A percentile compares a stretch with the other conserved stretches of the same genome.
These are phyloP conservation scores for Nebria brevicollis DNA, from an alignment of 2,888 invertebrate species.

Conservation along the genomic window DNA sequence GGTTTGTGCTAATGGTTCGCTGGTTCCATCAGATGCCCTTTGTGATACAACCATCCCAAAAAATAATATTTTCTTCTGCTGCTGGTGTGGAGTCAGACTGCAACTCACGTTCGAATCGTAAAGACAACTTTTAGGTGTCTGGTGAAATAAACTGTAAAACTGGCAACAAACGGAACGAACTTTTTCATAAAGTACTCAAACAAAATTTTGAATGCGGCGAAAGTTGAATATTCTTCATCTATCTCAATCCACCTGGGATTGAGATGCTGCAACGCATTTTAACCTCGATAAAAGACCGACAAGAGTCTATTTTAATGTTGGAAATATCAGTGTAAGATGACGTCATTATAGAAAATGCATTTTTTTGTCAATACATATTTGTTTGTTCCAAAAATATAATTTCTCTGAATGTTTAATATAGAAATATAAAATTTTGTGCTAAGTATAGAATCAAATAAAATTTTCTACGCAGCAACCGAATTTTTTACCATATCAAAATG, in stretches of 20 bases:
- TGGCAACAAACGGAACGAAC: constrained; percentile 50
- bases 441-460: too few species aligned
- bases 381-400: too few species aligned
- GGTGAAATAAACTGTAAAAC: constrained; percentile 51
- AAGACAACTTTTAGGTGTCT: constrained; percentile 40
- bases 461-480: too few species aligned
- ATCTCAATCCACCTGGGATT: background rate
- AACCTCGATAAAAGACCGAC: background rate
- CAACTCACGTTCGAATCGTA: constrained; percentile 40
- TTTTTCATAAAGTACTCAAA: constrained; percentile 52
- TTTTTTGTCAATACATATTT: too few species aligned
- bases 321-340: too few species aligned
- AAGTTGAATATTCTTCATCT: constrained; percentile 11
- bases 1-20: background rate
- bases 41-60: constrained; percentile 24
- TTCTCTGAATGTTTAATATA: too few species aligned
- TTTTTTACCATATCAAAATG: too few species aligned
- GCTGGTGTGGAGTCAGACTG: constrained; percentile 20
- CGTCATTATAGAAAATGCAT: too few species aligned
- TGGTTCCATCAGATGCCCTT: constrained; percentile 18
- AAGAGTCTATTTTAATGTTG: background rate
- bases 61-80: constrained; percentile 28
- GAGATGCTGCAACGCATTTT: background rate
- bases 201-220: constrained; percentile 49
- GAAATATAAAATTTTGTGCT: too few species aligned